Base-by-base conservation (phyloP, 2,113 vertebrate species). In the Thymallus thymallus region DNA sequence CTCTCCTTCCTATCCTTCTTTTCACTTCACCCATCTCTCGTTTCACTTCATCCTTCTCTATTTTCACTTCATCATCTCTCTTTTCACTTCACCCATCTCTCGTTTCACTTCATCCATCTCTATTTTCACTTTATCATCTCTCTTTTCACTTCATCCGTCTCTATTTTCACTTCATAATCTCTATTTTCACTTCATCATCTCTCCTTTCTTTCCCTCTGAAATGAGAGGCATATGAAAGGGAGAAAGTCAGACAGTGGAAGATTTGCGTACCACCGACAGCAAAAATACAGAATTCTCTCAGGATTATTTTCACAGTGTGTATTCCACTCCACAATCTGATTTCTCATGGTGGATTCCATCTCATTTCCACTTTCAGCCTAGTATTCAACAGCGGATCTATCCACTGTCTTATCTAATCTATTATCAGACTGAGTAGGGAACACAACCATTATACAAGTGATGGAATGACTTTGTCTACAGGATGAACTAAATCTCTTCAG, bases 341-440 rank as follows among this genome's bases (percentile, higher is more conserved):
- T 18, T 18, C 13, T 51, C 4, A 60, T 23, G 18, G 56, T 60
- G 1, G 56, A 60, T 22, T 60, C 56, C 20, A 5, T 65, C 26
- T 18, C 13, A 14, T 65, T 65, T 6, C 41, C 66, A 23, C 12
- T 68, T 14, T 70, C 48, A n/a, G 6, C 56, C 56, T 22, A 1
- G 56, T 20, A 60, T 60, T 16, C 56, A 60, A 60, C 56, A 60
- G 56, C 9, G n/a, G 56, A 60, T 69, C 23, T 10, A 6, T 13
- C 0, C 46, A 51, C 14, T 51, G 18, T 51, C 4, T 69, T 56
- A 35, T 68, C 72, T 76, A 64, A 26, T 64, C 23, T 46, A 26
- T 82, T 68, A 80, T 80, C 67, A 75, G 58, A 75, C 67, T 72
- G 62, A 48, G 69, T 81, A 1, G 14, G 69, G 77, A 80, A 16